phyloP scores from a whole-genome alignment of 2,113 vertebrate species.

The Diphyllodes magnificus region DNA sequence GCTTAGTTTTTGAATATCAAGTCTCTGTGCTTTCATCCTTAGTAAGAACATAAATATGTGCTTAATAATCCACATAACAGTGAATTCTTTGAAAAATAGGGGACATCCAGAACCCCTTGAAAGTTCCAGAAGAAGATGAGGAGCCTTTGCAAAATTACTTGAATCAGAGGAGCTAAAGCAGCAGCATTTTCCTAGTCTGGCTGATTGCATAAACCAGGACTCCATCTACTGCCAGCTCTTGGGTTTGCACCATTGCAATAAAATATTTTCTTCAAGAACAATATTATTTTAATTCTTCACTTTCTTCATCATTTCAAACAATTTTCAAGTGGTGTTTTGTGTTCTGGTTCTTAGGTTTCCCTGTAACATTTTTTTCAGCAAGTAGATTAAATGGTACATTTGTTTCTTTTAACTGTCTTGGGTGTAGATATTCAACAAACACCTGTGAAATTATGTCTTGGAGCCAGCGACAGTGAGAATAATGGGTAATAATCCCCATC shows the following conservation, averaged over 20 bases:
- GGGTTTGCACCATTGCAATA: not conserved
- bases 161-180: not conserved
- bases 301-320: not conserved
- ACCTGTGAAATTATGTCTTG: not conserved
- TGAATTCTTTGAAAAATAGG: fast-evolving
- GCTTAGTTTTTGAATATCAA: not conserved
- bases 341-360: not conserved
- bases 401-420: not conserved
- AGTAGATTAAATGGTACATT: not conserved
- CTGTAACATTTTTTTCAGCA: not conserved
- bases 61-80: not conserved
- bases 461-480: not conserved
- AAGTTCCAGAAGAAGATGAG: not conserved
- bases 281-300: not conserved
- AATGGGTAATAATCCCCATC: not conserved
- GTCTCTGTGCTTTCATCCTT: not conserved
- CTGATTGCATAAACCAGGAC: not conserved
- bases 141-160: not conserved
- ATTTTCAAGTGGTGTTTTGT: not conserved
- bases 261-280: not conserved
- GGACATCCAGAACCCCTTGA: not conserved
- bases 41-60: not conserved
- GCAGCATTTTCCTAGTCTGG: not conserved
- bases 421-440: not conserved
- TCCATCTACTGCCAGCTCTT: slow-evolving; percentile 22